Percentiles rank a stretch among this genome's conserved stretches.
These are phyloP conservation scores for Sycophaga agraensis DNA, from an alignment of 1,140 invertebrate genomes.

Conservation along the genomic window DNA sequence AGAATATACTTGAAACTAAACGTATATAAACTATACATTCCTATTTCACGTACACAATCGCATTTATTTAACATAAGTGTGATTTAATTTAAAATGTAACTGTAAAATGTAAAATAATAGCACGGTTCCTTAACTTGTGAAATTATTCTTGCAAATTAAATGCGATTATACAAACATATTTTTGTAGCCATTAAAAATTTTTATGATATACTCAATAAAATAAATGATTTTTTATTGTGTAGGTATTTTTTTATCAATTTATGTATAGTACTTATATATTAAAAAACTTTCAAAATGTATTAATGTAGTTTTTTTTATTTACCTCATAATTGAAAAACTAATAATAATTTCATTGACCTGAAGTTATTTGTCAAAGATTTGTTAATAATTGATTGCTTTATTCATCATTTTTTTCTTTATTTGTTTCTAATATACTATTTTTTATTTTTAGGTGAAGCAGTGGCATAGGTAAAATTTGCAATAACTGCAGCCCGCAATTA, in stretches of 20 bases:
- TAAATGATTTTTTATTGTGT: conserved; percentile 10
- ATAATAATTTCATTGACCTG: too few species aligned
- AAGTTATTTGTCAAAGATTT: too few species aligned
- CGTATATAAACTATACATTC: neutral
- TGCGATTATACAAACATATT: conserved; percentile 9
- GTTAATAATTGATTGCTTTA: too few species aligned
- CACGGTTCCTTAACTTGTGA: conserved; percentile 5
- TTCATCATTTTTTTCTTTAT: neutral
- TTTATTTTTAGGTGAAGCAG: conserved; percentile 25
- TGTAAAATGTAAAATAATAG: neutral
- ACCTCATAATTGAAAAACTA: too few species aligned
- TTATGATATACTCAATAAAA: conserved; percentile 1
- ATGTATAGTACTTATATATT: conserved; percentile 17
- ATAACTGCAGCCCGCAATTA: neutral
- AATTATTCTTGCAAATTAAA: conserved; percentile 1
- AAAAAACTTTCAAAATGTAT: conserved; percentile 16
- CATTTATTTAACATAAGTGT: neutral
- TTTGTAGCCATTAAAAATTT: conserved; percentile 18
- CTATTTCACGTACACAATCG: neutral
- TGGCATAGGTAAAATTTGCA: conserved; percentile 10
- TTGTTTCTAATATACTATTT: neutral
- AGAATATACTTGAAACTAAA: too few species aligned
- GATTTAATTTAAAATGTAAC: too few species aligned
- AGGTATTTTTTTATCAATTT: conserved; percentile 22
- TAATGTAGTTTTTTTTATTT: too few species aligned